Base-by-base conservation (phyloP, 2,888 invertebrate genomes). In the Malthinus flaveolus region DNA sequence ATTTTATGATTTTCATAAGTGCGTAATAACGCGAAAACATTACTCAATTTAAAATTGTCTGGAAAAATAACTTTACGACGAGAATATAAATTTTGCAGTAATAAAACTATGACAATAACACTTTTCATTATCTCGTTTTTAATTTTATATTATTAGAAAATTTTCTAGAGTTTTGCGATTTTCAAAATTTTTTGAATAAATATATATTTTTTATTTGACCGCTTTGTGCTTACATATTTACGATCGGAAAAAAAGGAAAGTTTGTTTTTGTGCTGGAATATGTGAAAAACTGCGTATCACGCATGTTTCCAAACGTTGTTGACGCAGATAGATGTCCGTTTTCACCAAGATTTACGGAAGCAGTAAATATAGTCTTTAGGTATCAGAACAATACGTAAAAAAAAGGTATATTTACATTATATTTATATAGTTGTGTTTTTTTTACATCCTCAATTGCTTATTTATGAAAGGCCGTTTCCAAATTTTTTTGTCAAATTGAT, bases 271-370 rank as follows among this genome's bases (percentile, higher is more conserved):
- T 42, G 39, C 23, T 23, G 23, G 15, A 42, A 42, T 42, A 42
- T 42, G 39, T 42, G 39, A 42, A 42, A 42, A 42, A 42, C 15
- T 42, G 39, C 39, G 39, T 42, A 42, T 42, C 39, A 42, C 39
- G 39, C 39, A 42, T 42, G 39, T 42, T 42, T 42, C 39, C 39
- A 42, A 42, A 23, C 39, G 15, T 42, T 42, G 39, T 42, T 42
- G 39, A 42, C 39, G 39, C 11, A 42, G 39, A 42, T 42, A 42
- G 15, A 42, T 42, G 23, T 42, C 39, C 39, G 39, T 42, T 42
- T 42, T 42, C 39, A 42, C 15, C 15, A 42, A 42, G 39, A 42
- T 42, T 42, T 42, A 42, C 39, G 39, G 39, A 42, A 15, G 39
- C 39, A 42, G 39, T 42, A 42, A 42, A 42, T 42, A 42, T 42